Evolutionary conservation across 2,797 vertebrate genomes (phyloP).

Genomic region (Chrosomus eos): DNA sequence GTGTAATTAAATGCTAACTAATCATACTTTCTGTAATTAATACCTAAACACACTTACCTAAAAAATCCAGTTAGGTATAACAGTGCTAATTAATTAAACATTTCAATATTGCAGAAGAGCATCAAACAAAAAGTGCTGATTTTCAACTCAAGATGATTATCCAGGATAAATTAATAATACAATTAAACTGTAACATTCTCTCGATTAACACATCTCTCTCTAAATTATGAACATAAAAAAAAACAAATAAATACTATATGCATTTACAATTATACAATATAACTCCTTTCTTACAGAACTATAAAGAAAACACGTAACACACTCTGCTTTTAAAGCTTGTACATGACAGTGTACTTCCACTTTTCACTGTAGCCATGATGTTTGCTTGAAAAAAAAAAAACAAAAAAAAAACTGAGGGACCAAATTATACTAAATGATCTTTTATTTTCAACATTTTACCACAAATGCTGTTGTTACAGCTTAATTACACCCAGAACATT

Average conservation of each 20-base stretch:
- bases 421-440: background rate
- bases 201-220: background rate
- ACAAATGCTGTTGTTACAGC: background rate
- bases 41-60: background rate
- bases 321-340: background rate
- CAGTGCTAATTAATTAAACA: background rate
- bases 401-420: background rate
- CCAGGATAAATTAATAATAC: background rate
- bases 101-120: background rate
- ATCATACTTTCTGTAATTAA: background rate
- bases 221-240: background rate
- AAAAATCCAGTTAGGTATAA: background rate
- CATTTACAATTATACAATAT: background rate
- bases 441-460: background rate
- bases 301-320: background rate
- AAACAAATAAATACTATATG: background rate
- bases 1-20: constrained; percentile 16
- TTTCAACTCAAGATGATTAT: background rate
- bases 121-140: background rate
- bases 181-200: background rate
- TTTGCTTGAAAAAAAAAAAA: background rate
- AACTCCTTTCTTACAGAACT: background rate
- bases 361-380: background rate
- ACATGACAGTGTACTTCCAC: background rate
- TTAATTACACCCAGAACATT: background rate